Evolutionary conservation across 2,113 vertebrate species (phyloP).

Genomic region (Corydoras maculifer): DNA sequence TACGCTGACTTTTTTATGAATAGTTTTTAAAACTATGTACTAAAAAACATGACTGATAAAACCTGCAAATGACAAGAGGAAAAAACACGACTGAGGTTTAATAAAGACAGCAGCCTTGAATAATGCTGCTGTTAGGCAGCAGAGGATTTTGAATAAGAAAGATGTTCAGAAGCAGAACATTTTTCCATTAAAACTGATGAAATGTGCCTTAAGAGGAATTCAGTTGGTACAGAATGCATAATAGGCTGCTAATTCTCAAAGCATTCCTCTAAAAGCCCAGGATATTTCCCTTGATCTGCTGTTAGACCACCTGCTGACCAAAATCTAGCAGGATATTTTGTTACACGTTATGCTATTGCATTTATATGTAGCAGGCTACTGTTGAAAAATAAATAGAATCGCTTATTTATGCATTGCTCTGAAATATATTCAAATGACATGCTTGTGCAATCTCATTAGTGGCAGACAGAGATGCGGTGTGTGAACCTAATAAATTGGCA

Average conservation of each 20-base stretch:
- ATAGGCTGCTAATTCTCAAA: background rate
- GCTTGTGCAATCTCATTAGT: background rate
- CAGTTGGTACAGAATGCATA: background rate
- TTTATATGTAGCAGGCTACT: background rate
- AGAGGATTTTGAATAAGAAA: slow-evolving; percentile 16
- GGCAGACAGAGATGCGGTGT: background rate
- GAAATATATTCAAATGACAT: background rate
- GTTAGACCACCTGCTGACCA: slow-evolving; percentile 3
- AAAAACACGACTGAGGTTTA: background rate
- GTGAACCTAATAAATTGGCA: background rate
- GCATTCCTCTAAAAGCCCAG: background rate
- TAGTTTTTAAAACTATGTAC: background rate
- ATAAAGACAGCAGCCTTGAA: slow-evolving; percentile 4
- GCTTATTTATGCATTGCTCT: background rate
- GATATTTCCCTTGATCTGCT: background rate
- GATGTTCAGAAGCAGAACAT: background rate
- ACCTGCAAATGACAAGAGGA: background rate
- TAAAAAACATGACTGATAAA: background rate
- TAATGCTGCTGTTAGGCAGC: background rate
- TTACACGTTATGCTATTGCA: background rate
- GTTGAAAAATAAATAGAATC: background rate
- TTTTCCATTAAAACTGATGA: slow-evolving; percentile 5
- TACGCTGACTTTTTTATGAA: no score
- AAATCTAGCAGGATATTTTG: no score
- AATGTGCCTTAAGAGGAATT: background rate